phyloP scores from a whole-genome alignment of 2,797 vertebrate genomes.

The Sarcoramphus papa region DNA sequence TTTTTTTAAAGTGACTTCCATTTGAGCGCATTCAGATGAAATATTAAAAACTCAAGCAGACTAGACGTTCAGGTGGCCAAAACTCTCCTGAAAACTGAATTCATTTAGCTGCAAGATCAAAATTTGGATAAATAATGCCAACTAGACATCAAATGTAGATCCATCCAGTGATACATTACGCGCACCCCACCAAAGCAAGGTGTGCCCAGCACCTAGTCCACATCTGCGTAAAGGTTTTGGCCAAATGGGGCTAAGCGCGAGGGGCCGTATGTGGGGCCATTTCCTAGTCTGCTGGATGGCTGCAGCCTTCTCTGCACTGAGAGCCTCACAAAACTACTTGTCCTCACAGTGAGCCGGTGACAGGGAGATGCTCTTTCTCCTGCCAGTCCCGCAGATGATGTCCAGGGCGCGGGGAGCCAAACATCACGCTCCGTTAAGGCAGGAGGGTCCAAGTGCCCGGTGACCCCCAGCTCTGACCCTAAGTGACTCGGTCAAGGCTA shows the following conservation, averaged over 20 bases:
- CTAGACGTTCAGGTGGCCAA: not conserved
- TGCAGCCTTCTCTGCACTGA: not conserved
- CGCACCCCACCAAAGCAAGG: not conserved
- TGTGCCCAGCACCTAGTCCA: not conserved
- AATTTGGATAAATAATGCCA: not conserved
- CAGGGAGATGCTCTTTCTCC: not conserved
- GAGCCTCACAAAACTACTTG: not conserved
- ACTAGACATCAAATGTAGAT: accelerated
- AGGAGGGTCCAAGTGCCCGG: not conserved
- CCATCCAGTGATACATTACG: accelerated
- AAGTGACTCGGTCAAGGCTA: accelerated
- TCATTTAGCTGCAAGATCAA: not conserved
- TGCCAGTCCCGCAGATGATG: not conserved
- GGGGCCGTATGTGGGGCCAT: accelerated
- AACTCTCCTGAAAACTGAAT: not conserved
- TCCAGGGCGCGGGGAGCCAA: not conserved
- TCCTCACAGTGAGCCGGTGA: accelerated
- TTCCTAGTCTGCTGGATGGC: not conserved
- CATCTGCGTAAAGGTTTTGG: accelerated
- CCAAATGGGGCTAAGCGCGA: accelerated
- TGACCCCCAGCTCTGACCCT: not conserved
- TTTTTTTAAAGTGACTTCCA: not conserved
- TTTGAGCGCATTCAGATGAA: not conserved
- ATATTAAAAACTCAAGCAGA: not conserved
- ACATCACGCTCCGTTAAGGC: not conserved